Evolutionary conservation across 2,888 invertebrate species (phyloP).

Genomic region (Thereva nobilitata): DNA sequence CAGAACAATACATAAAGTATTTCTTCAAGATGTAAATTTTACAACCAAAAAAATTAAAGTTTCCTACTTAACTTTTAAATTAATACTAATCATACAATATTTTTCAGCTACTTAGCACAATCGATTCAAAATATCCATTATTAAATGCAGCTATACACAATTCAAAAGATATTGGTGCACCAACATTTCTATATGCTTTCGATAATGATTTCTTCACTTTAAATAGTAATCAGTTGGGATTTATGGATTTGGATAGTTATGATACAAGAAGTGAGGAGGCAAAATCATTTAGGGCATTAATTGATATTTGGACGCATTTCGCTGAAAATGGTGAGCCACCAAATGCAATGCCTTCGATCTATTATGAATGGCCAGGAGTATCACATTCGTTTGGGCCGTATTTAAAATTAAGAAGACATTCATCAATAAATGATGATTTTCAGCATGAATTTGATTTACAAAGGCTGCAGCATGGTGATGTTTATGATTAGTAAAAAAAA

Average conservation of each 20-base stretch:
- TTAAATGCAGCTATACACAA: slow-evolving; percentile 11
- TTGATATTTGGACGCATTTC: slow-evolving; percentile 20
- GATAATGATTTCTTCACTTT: slow-evolving; percentile 13
- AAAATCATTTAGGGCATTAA: slow-evolving; percentile 5
- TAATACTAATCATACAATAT: not conserved
- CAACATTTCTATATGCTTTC: slow-evolving; percentile 15
- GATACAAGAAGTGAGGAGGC: not conserved
- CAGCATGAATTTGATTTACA: not conserved
- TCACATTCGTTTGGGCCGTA: not conserved
- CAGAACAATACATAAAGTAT: slow-evolving; percentile 7
- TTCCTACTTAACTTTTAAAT: too few species aligned
- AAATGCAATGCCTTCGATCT: not conserved
- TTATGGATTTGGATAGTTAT: slow-evolving; percentile 9
- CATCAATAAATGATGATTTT: slow-evolving; percentile 3
- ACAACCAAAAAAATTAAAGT: too few species aligned
- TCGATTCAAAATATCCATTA: slow-evolving; percentile 12
- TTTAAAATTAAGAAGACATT: slow-evolving; percentile 4
- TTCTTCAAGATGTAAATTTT: slow-evolving; percentile 13
- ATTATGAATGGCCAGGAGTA: slow-evolving; percentile 3
- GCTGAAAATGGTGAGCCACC: slow-evolving; percentile 20
- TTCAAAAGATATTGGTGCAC: not conserved
- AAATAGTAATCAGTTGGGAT: slow-evolving; percentile 19
- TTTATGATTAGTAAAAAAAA: not conserved
- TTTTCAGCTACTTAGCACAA: slow-evolving; percentile 4
- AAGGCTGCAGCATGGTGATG: not conserved